These are phyloP conservation scores for Perca flavescens DNA, from an alignment of 2,113 vertebrate species.

Conservation along the genomic window DNA sequence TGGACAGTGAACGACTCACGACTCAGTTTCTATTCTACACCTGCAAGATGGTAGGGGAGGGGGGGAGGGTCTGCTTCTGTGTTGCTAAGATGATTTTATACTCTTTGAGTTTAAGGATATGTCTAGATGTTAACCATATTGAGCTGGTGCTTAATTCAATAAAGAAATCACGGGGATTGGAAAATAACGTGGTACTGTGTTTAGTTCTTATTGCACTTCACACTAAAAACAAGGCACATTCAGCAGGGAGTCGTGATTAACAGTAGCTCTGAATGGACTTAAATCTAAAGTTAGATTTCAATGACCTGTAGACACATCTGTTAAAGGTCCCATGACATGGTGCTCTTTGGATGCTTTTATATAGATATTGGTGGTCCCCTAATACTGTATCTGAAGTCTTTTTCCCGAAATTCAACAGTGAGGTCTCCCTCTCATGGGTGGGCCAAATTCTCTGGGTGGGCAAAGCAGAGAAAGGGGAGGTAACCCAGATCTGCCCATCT, in stretches of 20 bases:
- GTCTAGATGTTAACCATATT: conserved; percentile 69
- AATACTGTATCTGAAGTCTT: too few species aligned
- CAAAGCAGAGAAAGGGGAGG: too few species aligned
- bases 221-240: background rate
- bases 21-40: conserved; percentile 49
- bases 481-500: too few species aligned
- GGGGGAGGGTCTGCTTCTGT: conserved; percentile 41
- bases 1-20: conserved; percentile 86
- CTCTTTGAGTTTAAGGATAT: conserved; percentile 58
- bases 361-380: too few species aligned
- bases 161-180: conserved; percentile 58
- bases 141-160: conserved; percentile 80
- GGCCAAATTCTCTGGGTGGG: too few species aligned
- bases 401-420: too few species aligned
- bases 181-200: background rate
- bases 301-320: background rate
- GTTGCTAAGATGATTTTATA: conserved; percentile 77
- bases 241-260: background rate
- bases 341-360: too few species aligned
- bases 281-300: background rate
- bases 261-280: background rate
- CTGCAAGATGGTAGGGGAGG: conserved; percentile 39
- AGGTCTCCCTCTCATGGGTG: too few species aligned
- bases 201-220: background rate
- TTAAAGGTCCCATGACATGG: too few species aligned